These are phyloP conservation scores for Rugalucina vietnamica DNA, from an alignment of 2,888 invertebrate species.

Conservation along the genomic window DNA sequence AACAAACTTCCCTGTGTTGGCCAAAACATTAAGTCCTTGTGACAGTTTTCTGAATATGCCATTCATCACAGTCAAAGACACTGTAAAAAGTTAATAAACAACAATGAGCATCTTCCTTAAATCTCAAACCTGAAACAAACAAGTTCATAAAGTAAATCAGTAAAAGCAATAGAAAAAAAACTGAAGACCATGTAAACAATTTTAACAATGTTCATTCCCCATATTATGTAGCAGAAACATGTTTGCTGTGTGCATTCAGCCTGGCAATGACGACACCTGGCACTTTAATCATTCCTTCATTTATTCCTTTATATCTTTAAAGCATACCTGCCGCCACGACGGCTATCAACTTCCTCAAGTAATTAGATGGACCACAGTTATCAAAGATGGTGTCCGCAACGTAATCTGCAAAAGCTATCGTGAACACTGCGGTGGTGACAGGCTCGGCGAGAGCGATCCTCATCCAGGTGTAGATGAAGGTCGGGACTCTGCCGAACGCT, in stretches of 20 bases:
- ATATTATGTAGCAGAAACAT: too few relatives aligned
- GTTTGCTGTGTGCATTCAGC: too few relatives aligned
- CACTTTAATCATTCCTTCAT: neutral
- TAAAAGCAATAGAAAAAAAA: too few relatives aligned
- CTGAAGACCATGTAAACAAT: too few relatives aligned
- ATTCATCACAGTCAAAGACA: conserved; percentile 95
- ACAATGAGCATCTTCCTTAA: too few relatives aligned
- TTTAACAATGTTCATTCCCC: too few relatives aligned
- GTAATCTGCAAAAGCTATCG: conserved; percentile 69
- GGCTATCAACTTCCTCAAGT: conserved; percentile 69
- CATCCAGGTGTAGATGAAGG: conserved; percentile 72
- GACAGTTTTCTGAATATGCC: conserved; percentile 97
- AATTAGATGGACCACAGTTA: conserved; percentile 61
- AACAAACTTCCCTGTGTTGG: conserved; percentile 95
- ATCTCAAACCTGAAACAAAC: too few relatives aligned
- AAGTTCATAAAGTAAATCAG: too few relatives aligned
- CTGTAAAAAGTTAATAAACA: too few relatives aligned
- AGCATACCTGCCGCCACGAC: conserved; percentile 74
- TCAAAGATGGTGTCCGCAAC: conserved; percentile 66
- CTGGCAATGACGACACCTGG: too few relatives aligned
- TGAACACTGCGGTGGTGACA: conserved; percentile 69
- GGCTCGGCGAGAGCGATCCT: conserved; percentile 78
- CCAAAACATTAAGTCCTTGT: conserved; percentile 96
- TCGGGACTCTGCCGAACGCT: conserved; percentile 68
- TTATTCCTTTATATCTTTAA: neutral